Conservation (phyloP, 2,113 vertebrate genomes). For the Mesembrinibis cayennensis region DNA sequence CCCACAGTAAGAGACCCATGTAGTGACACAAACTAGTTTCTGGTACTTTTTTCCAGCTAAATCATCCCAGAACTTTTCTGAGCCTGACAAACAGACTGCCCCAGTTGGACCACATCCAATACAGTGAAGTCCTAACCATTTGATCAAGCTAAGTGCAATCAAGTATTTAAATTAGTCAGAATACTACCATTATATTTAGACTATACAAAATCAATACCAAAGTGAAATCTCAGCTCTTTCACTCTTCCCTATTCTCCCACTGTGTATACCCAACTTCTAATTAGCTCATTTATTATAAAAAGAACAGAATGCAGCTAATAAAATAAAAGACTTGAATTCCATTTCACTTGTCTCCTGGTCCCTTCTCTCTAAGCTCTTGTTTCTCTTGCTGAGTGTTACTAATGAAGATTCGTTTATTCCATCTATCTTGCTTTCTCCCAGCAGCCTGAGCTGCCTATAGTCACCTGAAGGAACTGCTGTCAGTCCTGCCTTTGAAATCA, state of each 20-base stretch:
- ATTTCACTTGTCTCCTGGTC: not conserved
- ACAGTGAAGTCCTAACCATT: not conserved
- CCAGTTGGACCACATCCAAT: not conserved
- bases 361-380: not conserved
- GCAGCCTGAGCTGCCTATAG: not conserved
- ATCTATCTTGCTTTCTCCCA: not conserved
- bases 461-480: not conserved
- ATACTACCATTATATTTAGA: not conserved
- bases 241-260: not conserved
- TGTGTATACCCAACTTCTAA: not conserved
- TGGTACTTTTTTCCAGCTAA: not conserved
- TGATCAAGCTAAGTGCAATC: constrained; percentile 9
- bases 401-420: constrained; percentile 20
- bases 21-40: not conserved
- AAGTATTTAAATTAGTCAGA: constrained; percentile 13
- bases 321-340: not conserved
- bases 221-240: not conserved
- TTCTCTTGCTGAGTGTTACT: not conserved
- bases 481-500: not conserved
- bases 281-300: constrained; percentile 13
- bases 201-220: not conserved
- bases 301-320: not conserved
- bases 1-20: not conserved
- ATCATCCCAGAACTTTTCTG: not conserved
- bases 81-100: not conserved